These are phyloP conservation scores for Drosophila falleni DNA, from an alignment of 2,888 invertebrate genomes.

Conservation along the genomic window DNA sequence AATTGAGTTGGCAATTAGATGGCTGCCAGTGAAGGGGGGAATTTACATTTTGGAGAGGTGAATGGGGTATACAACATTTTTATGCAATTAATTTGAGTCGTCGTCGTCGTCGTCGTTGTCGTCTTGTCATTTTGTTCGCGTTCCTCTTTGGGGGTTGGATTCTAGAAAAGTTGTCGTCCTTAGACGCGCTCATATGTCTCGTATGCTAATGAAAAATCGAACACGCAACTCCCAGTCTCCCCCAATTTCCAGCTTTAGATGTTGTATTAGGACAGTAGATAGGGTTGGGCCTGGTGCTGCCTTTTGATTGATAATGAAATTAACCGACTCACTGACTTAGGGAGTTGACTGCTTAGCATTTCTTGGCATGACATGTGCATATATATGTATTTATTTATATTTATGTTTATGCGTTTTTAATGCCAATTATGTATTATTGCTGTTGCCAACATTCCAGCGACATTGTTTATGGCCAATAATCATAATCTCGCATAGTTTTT, in stretches of 20 bases:
- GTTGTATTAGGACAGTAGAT: background rate
- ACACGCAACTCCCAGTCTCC: constrained; percentile 62
- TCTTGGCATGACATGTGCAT: constrained; percentile 70
- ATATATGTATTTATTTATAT: no score
- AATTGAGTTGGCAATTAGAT: constrained; percentile 75
- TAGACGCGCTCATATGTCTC: constrained; percentile 50
- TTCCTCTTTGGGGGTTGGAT: constrained; percentile 12
- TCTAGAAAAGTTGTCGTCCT: constrained; percentile 27
- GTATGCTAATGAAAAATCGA: constrained; percentile 79
- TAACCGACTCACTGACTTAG: constrained; percentile 50
- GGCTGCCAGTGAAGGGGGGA: constrained; percentile 59
- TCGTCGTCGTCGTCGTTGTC: constrained; percentile 48
- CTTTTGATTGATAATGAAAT: constrained; percentile 77
- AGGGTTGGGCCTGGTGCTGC: constrained; percentile 28
- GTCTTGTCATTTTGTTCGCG: constrained; percentile 45
- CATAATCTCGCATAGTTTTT: constrained; percentile 44
- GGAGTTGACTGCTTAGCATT: constrained; percentile 65
- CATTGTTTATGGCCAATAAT: constrained; percentile 76
- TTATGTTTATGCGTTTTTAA: constrained; percentile 74
- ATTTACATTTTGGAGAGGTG: constrained; percentile 32
- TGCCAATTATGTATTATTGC: constrained; percentile 70
- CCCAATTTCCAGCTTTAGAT: constrained; percentile 7
- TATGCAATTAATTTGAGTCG: constrained; percentile 79
- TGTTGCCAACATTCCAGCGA: constrained; percentile 21
- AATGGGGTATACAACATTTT: constrained; percentile 62